These are phyloP conservation scores for Thysanoteuthis rhombus DNA, from an alignment of 2,888 invertebrate species.

Conservation along the genomic window DNA sequence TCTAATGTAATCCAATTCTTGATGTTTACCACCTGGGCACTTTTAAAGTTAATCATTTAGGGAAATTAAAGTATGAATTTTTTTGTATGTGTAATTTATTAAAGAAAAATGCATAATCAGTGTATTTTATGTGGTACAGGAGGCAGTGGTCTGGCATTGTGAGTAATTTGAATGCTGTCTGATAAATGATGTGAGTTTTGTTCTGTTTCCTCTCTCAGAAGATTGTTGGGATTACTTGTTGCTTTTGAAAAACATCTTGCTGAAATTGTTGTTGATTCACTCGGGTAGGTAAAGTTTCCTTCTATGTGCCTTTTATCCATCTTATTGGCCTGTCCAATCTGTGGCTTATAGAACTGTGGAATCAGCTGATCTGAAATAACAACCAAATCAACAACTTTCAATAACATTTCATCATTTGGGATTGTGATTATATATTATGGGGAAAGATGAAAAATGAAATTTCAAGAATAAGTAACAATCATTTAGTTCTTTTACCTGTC, in stretches of 20 bases:
- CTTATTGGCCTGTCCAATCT: background rate
- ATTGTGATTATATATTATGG: background rate
- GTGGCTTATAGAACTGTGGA: background rate
- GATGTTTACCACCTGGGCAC: background rate
- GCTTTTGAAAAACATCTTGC: background rate
- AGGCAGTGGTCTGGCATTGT: background rate
- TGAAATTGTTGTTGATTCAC: background rate
- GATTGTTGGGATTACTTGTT: background rate
- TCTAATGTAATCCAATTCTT: background rate
- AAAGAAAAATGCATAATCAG: background rate
- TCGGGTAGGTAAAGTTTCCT: background rate
- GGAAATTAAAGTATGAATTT: background rate
- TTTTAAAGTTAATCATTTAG: background rate
- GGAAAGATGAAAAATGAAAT: too few relatives aligned
- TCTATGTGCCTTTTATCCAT: background rate
- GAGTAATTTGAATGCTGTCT: background rate
- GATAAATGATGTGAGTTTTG: background rate
- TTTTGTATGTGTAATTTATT: background rate
- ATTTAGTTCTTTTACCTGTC: background rate
- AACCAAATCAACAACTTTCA: background rate
- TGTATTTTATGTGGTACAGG: background rate
- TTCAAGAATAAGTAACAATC: background rate
- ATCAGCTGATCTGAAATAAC: background rate
- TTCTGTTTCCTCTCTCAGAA: background rate
- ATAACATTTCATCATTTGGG: background rate